Base-by-base conservation (phyloP, 2,888 invertebrate genomes). In the Adineta ricciae region DNA sequence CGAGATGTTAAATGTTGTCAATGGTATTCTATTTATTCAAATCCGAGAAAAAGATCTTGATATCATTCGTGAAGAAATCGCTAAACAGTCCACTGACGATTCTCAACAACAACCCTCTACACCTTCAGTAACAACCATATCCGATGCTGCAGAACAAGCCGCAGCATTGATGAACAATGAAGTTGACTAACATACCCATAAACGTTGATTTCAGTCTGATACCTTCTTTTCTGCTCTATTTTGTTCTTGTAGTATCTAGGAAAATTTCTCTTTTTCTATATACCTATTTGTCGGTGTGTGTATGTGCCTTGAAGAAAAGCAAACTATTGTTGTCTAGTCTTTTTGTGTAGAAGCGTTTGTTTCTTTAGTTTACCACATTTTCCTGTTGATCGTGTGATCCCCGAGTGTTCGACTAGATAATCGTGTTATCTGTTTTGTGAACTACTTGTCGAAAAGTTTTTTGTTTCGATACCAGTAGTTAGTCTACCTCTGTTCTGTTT, bases 11-110 rank as follows among this genome's bases (percentile, higher is more conserved):
- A 85, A 85, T 82, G 83, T 85, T 82, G 78, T 85, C 19, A 85
- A 85, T 56, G 85, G 85, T n/a, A 85, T 85, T 56, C 49, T 85
- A 46, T 85, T 85, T 46, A 64, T 85, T 27, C 84, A 83, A 82
- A 78, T 78, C 21, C 38, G 78, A n/a, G 78, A 78, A 78, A 78
- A 78, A 78, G 78, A 78, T 41, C n/a, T 78, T 21, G 78, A 78
- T 41, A 2, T 78, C 3, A 11, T 78, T n/a, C 78, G 78, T 41
- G 78, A 78, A 41, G 78, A 78, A 78, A 36, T 78, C 1, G 78
- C 78, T n/a, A 78, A 78, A 78, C 78, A 78, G 41, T 78, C 78
- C 11, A 41, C 1, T 41, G 78, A n/a, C 3, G 41, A 78, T n/a
- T 24, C 24, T 41, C 64, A 64, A 32, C 64, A 64, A 64, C 78